These are phyloP conservation scores for Stigmatopora nigra DNA, from an alignment of 2,113 vertebrate genomes.

Conservation along the genomic window DNA sequence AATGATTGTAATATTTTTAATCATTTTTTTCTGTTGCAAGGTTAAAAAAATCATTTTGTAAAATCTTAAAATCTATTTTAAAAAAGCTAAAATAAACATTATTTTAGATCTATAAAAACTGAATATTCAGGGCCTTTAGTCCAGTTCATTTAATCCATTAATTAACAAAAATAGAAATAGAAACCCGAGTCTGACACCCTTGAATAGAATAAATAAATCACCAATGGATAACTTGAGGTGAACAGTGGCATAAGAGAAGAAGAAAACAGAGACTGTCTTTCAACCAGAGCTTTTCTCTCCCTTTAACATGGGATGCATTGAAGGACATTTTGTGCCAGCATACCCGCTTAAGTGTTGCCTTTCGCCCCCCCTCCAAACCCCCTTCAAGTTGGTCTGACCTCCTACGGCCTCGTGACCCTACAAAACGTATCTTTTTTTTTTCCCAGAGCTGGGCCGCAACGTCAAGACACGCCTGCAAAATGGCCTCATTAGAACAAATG, in stretches of 20 bases:
- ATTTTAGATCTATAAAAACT: too few relatives aligned
- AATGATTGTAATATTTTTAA: too few relatives aligned
- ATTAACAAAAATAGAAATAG: too few relatives aligned
- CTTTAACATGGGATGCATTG: constrained; percentile 24
- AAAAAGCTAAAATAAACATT: too few relatives aligned
- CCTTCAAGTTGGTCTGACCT: constrained; percentile 12
- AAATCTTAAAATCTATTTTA: too few relatives aligned
- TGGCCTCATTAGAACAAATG: constrained; percentile 66
- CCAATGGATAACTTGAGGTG: constrained; percentile 36
- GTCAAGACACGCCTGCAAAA: constrained; percentile 52
- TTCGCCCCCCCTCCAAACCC: constrained; percentile 18
- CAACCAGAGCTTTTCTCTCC: constrained; percentile 19
- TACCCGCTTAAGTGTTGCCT: constrained; percentile 35
- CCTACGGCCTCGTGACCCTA: constrained; percentile 41
- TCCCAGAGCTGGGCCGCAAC: constrained; percentile 49
- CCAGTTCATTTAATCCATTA: too few relatives aligned
- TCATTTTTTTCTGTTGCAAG: too few relatives aligned
- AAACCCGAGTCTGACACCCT: too few relatives aligned
- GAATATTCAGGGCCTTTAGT: too few relatives aligned
- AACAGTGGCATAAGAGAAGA: constrained; percentile 42
- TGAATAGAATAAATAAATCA: constrained; percentile 36
- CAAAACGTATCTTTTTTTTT: constrained; percentile 34
- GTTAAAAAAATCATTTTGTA: too few relatives aligned
- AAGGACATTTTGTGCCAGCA: constrained; percentile 22
- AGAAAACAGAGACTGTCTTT: constrained; percentile 27